phyloP scores from a whole-genome alignment of 2,888 invertebrate genomes.

The Lycophotia porphyrea region DNA sequence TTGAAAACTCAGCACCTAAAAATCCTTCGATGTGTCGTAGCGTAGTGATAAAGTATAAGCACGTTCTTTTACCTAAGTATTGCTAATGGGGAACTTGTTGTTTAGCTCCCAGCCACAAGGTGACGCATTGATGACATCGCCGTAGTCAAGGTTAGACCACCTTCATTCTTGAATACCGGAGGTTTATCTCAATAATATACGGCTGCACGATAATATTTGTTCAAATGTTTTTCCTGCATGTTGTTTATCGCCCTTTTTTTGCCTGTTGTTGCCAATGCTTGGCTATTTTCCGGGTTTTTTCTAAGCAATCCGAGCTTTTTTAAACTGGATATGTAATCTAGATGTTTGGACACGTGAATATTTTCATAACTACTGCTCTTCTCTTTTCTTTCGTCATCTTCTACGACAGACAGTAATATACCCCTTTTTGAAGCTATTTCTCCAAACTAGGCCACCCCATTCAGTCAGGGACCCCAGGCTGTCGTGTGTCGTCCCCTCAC shows the following conservation, averaged over 20 bases:
- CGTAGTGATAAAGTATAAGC: conserved; percentile 35
- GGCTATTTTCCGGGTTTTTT: conserved; percentile 8
- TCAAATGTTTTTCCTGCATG: conserved; percentile 42
- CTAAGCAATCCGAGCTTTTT: neutral
- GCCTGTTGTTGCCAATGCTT: neutral
- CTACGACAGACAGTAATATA: neutral
- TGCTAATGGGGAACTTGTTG: conserved; percentile 47
- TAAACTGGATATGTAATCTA: conserved; percentile 1
- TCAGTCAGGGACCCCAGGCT: conserved; percentile 14
- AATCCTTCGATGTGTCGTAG: conserved; percentile 19
- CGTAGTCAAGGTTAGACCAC: conserved; percentile 37
- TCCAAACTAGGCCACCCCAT: neutral
- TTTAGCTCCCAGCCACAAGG: conserved; percentile 24
- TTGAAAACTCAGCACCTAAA: conserved; percentile 13
- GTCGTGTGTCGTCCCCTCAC: neutral
- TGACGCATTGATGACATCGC: conserved; percentile 54
- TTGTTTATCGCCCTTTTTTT: conserved; percentile 34
- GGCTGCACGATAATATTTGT: conserved; percentile 26
- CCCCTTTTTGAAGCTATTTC: conserved; percentile 2
- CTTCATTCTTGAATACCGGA: conserved; percentile 36
- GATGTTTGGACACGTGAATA: neutral
- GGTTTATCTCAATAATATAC: conserved; percentile 34
- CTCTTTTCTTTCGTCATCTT: neutral
- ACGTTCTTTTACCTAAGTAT: conserved; percentile 37
- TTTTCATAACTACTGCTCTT: neutral